Evolutionary conservation across 2,113 vertebrate species (phyloP).

Genomic region (Gallinago jamesoni): DNA sequence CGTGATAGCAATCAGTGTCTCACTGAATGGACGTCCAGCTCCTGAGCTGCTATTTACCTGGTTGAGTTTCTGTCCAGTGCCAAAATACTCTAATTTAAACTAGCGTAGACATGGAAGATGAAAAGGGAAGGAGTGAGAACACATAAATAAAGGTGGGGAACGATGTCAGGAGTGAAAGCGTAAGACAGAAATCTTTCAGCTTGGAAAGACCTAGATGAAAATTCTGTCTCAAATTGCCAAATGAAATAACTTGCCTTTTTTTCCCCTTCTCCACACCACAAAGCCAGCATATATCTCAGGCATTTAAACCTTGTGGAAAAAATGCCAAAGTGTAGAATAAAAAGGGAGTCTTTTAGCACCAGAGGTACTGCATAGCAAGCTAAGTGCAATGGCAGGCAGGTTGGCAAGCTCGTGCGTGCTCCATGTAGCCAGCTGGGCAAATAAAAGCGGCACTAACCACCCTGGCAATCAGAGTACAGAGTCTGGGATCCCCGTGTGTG

Average conservation of each 20-base stretch:
- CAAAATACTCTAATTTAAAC: not conserved
- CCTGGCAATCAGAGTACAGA: rapidly evolving
- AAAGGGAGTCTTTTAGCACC: not conserved
- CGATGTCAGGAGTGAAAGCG: not conserved
- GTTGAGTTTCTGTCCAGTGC: not conserved
- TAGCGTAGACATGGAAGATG: not conserved
- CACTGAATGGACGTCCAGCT: not conserved
- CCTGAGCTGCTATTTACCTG: not conserved
- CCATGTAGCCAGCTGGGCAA: rapidly evolving
- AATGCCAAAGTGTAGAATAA: not conserved
- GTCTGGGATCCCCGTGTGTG: not conserved
- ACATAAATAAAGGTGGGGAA: not conserved
- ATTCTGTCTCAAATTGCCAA: not conserved
- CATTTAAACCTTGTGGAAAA: not conserved
- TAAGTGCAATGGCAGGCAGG: not conserved
- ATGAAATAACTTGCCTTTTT: not conserved
- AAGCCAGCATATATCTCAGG: not conserved
- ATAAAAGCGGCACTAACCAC: rapidly evolving
- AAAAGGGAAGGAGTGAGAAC: not conserved
- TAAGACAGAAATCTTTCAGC: not conserved
- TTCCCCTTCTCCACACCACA: rapidly evolving
- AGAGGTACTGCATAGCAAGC: not conserved
- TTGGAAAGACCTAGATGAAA: not conserved
- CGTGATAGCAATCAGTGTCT: not conserved
- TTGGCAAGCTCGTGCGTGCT: not conserved